Percentiles rank a stretch among this genome's conserved stretches.
phyloP scores from a whole-genome alignment of 2,888 invertebrate species.

The Callinectes sapidus region DNA sequence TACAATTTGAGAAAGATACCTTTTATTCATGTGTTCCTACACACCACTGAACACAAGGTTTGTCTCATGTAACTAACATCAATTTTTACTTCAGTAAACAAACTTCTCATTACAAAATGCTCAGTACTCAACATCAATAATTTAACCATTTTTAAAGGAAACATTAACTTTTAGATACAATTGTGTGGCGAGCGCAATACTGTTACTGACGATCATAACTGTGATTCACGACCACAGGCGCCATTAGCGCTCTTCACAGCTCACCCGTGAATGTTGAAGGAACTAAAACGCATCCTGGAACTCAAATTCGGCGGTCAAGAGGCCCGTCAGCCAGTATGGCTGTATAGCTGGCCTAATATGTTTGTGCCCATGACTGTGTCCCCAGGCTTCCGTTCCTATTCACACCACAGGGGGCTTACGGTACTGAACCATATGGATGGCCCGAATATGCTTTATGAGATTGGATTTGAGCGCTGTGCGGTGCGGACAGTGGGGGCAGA shows the following conservation, averaged over 20 bases:
- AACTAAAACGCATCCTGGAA: not conserved
- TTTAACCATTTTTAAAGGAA: not conserved
- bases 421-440: slow-evolving; percentile 47
- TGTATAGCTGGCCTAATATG: not conserved
- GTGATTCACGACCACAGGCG: not conserved
- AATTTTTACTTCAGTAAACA: not conserved
- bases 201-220: not conserved
- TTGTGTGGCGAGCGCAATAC: not conserved
- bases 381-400: not conserved
- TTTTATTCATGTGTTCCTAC: slow-evolving; percentile 32
- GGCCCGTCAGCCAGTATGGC: not conserved
- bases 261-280: not conserved
- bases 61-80: not conserved
- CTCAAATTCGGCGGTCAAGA: not conserved
- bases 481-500: slow-evolving; percentile 70
- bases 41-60: slow-evolving; percentile 1
- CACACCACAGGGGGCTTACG: not conserved
- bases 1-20: not conserved
- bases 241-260: not conserved
- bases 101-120: slow-evolving; percentile 8
- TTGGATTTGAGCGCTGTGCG: slow-evolving; percentile 70
- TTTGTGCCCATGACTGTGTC: not conserved
- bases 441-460: slow-evolving; percentile 69
- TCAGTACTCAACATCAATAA: slow-evolving; percentile 21
- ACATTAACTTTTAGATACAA: slow-evolving; percentile 3